phyloP scores from a whole-genome alignment of 2,797 vertebrate genomes.

The Gobio occitaniae region DNA sequence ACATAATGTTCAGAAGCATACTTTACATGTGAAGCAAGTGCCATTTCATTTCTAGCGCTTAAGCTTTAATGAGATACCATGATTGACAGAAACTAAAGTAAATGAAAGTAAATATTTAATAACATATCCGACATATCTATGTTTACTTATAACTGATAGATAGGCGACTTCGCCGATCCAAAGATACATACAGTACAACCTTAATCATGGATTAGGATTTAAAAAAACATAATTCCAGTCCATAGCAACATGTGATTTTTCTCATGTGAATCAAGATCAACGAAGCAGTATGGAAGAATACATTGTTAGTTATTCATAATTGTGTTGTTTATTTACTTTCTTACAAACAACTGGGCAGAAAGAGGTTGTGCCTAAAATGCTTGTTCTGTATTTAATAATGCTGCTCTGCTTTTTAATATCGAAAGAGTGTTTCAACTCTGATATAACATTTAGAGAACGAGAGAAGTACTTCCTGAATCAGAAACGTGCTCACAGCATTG shows the following conservation, averaged over 20 bases:
- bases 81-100: not conserved
- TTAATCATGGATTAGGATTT: not conserved
- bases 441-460: slow-evolving; percentile 22
- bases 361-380: not conserved
- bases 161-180: not conserved
- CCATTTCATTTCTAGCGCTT: not conserved
- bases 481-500: slow-evolving; percentile 1
- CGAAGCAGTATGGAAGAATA: not conserved
- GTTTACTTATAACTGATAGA: not conserved
- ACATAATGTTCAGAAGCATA: slow-evolving; percentile 10
- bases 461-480: not conserved
- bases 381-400: not conserved
- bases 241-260: not conserved
- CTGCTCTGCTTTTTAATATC: slow-evolving; percentile 4
- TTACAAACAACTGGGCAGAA: not conserved
- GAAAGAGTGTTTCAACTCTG: slow-evolving; percentile 19
- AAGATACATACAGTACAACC: not conserved
- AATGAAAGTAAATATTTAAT: too few relatives aligned
- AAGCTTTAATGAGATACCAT: slow-evolving; percentile 2
- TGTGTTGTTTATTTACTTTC: not conserved
- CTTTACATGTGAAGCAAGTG: not conserved
- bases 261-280: not conserved
- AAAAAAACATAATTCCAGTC: not conserved
- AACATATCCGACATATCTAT: too few relatives aligned
- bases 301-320: not conserved